phyloP scores from a whole-genome alignment of 2,797 vertebrate species.

The Neosalanx taihuensis region DNA sequence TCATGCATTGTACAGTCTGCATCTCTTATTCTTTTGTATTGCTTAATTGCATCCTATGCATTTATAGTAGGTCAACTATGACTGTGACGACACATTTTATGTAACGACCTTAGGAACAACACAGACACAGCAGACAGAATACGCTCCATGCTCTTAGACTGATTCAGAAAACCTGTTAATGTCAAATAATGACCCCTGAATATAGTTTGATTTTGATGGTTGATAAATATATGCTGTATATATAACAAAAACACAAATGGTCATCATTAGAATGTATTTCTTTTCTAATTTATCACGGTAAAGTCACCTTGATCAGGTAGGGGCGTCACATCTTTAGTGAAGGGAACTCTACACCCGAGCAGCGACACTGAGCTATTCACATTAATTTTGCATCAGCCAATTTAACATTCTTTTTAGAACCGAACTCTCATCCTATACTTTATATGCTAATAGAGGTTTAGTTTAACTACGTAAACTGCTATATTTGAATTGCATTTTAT shows the following conservation, averaged over 20 bases:
- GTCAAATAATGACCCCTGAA: background rate
- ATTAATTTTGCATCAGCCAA: background rate
- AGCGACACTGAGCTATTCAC: background rate
- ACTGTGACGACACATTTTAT: slow-evolving; percentile 5
- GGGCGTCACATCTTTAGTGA: background rate
- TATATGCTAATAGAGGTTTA: no score
- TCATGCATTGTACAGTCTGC: no score
- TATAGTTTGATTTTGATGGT: background rate
- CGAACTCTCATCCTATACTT: background rate
- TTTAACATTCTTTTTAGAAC: background rate
- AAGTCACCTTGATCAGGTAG: background rate
- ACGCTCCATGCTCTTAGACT: background rate
- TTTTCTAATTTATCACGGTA: no score
- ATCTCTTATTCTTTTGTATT: background rate
- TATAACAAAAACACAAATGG: no score
- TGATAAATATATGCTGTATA: no score
- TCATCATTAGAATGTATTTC: no score
- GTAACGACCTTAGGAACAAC: background rate
- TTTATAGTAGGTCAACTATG: background rate
- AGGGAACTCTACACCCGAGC: background rate
- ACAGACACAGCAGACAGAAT: background rate
- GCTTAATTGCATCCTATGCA: background rate
- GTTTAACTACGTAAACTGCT: no score
- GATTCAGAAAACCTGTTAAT: background rate
- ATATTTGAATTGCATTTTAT: no score